These are phyloP conservation scores for Diadema setosum DNA, from an alignment of 35 echinoderm and acorn worm genomes.

Conservation along the genomic window DNA sequence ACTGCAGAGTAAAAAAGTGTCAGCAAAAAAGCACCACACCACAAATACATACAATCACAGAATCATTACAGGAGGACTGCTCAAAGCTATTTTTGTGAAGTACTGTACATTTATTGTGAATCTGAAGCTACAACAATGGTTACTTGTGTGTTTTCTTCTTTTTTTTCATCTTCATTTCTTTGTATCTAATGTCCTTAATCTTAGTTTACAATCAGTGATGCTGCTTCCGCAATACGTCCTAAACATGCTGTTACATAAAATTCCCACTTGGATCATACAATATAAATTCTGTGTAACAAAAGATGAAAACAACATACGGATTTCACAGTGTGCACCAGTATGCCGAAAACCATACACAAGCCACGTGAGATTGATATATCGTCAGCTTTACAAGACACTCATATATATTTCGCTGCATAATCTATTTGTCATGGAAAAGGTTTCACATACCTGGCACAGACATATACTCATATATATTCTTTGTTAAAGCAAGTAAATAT, in stretches of 20 bases:
- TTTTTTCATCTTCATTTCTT: background rate
- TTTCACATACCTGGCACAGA: background rate
- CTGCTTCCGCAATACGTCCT: no score
- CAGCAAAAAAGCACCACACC: no score
- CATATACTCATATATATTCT: constrained; percentile 5
- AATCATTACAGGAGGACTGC: no score
- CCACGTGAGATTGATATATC: background rate
- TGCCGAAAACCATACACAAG: background rate
- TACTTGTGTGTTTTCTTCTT: background rate
- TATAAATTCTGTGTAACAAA: constrained; percentile 13
- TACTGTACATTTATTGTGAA: constrained; percentile 33
- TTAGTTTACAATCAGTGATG: background rate
- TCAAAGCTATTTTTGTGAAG: background rate
- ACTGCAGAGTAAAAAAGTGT: no score
- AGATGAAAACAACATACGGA: background rate
- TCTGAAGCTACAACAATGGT: constrained; percentile 1
- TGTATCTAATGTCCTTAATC: constrained; percentile 1
- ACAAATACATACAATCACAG: no score
- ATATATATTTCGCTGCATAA: constrained; percentile 12
- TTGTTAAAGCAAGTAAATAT: background rate
- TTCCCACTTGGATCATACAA: background rate
- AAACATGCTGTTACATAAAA: background rate
- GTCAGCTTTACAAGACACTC: constrained; percentile 6
- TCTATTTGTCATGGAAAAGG: constrained; percentile 1
- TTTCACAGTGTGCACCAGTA: background rate